Base-by-base conservation (phyloP, 2,113 vertebrate species). In the Sapayoa aenigma region DNA sequence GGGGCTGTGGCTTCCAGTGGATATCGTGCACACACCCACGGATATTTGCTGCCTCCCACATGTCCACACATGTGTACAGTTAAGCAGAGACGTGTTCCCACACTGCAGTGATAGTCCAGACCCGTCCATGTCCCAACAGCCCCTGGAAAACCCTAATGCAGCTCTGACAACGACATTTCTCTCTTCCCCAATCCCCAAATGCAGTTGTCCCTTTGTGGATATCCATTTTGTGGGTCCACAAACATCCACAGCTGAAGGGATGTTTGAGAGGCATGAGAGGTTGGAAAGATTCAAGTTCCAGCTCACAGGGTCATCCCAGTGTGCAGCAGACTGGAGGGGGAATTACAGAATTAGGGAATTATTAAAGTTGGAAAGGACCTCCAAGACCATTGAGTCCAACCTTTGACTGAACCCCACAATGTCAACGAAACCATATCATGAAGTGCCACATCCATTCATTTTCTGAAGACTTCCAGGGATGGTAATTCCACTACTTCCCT, bases 71-170 rank as follows among this genome's bases (percentile, higher is more conserved):
- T 1, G 1, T n/a, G 44, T 25, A 42, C 5, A 4, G 44, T 39
- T 18, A 33, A 44, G 27, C 27, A 63, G 42, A 44, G 50, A 69
- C 19, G 0, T 4, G 3, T 65, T 87, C 30, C 66, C 31, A 73
- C 25, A 1, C 20, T 37, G 28, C n/a, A 65, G 44, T 5, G 6
- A 14, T 2, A 7, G 6, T 4, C 42, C 27, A 14, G 55, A 44
- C 11, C 35, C 2, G 1, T 33, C 39, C 0, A 1, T 13, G 15
- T 3, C 17, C 81, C 55, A 69, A 10, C 13, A 76, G 12, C 12
- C 47, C 19, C 7, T 3, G 12, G 31, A 76, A 6, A 20, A 49
- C 24, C 12, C 20, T 12, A 28, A 41, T 1, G 3, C 6, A 23
- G 1, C 22, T 71, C 59, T 20, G 33, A 33, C 17, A 30, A 28